Conservation (phyloP, 2,797 vertebrate species). For the Epinephelus coioides region DNA sequence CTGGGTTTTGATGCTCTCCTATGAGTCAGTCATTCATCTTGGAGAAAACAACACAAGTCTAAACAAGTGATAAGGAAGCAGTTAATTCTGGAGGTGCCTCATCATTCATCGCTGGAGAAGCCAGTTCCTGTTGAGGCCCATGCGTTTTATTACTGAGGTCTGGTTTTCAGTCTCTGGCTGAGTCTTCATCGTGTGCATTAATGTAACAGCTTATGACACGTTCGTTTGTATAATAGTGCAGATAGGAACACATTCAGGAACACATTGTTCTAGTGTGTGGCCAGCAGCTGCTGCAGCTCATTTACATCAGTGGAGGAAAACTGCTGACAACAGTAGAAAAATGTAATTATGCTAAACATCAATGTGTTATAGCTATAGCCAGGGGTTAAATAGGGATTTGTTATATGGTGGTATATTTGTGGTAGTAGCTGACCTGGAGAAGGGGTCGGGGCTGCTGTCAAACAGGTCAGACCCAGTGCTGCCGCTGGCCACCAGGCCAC, state of each 20-base stretch:
- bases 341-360: background rate
- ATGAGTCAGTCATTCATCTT: background rate
- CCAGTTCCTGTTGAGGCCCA: constrained; percentile 11
- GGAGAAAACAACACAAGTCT: background rate
- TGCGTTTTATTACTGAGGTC: background rate
- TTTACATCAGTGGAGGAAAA: background rate
- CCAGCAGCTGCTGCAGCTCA: background rate
- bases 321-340: background rate
- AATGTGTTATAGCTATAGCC: background rate
- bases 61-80: constrained; percentile 2
- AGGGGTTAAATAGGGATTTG: too few species aligned
- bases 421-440: too few species aligned
- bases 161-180: constrained; percentile 14
- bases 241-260: background rate
- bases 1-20: background rate
- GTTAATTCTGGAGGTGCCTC: background rate
- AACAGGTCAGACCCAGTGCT: too few species aligned
- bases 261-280: constrained; percentile 1
- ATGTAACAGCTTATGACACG: constrained; percentile 8
- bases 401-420: too few species aligned
- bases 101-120: constrained; percentile 2
- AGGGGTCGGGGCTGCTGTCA: too few species aligned
- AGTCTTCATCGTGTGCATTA: background rate
- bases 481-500: too few species aligned
- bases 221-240: background rate